phyloP scores from a whole-genome alignment of 2,113 vertebrate species.

The Myocastor coypus region DNA sequence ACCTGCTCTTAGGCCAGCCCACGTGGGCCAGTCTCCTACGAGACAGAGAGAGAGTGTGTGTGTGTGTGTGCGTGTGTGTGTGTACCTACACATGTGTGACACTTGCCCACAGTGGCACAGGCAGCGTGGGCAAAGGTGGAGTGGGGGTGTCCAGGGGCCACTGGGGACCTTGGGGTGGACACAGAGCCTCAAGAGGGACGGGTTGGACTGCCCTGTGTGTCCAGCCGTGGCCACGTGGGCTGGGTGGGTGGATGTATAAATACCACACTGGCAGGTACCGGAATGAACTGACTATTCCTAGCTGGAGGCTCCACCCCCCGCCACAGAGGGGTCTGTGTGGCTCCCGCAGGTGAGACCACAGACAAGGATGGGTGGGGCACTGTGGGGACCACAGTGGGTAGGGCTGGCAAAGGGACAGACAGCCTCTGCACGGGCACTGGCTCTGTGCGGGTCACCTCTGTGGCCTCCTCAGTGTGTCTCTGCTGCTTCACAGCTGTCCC shows the following conservation, averaged over 20 bases:
- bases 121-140: background rate
- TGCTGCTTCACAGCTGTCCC: background rate
- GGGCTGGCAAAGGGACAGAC: background rate
- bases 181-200: background rate
- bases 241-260: constrained; percentile 39
- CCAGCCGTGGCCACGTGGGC: background rate
- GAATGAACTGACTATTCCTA: constrained; percentile 67
- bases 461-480: background rate
- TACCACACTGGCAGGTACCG: constrained; percentile 62
- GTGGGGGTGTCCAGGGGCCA: background rate
- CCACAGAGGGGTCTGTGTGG: constrained; percentile 65
- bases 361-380: constrained; percentile 52
- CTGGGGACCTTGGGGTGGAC: background rate
- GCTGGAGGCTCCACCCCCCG: constrained; percentile 64
- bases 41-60: too few relatives aligned
- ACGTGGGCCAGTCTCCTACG: background rate
- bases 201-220: background rate
- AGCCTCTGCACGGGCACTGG: background rate
- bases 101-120: background rate
- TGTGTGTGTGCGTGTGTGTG: background rate
- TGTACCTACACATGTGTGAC: background rate
- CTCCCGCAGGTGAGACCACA: constrained; percentile 41
- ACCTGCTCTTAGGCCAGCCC: background rate
- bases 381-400: constrained; percentile 8
- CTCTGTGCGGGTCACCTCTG: background rate